Evolutionary conservation across 2,113 vertebrate species (phyloP).

Genomic region (Bucco capensis): DNA sequence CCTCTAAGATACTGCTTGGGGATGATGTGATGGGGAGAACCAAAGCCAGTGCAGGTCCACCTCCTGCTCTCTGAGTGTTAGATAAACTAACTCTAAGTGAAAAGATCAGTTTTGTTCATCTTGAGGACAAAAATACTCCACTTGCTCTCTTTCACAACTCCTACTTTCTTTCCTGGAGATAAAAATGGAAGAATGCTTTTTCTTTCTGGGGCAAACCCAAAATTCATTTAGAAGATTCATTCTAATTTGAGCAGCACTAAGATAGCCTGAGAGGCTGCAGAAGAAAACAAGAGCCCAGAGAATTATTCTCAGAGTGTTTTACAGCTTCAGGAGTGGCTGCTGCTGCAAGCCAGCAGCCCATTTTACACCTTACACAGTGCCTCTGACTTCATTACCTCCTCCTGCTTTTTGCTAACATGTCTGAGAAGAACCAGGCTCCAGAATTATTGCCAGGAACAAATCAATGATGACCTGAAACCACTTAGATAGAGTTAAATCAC

Average conservation of each 20-base stretch:
- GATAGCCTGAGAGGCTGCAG: background rate
- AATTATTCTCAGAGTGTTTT: background rate
- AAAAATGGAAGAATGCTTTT: background rate
- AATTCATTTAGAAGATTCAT: fast-evolving
- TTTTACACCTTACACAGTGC: background rate
- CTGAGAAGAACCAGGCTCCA: background rate
- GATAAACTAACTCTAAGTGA: background rate
- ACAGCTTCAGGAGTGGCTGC: background rate
- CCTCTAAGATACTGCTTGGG: fast-evolving
- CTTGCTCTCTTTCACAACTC: background rate
- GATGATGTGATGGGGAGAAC: background rate
- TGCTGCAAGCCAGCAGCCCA: background rate
- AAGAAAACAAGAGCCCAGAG: background rate
- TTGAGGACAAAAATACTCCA: background rate
- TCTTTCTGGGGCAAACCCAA: background rate
- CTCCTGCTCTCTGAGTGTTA: background rate
- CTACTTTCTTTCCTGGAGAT: background rate
- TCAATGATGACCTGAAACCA: background rate
- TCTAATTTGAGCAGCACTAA: background rate
- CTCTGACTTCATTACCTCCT: background rate
- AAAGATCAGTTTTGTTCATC: background rate
- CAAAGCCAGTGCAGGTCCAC: fast-evolving
- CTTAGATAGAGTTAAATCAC: background rate
- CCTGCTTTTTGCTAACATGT: background rate
- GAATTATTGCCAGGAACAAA: background rate